Evolutionary conservation across 1,140 invertebrate genomes (phyloP).

Genomic region (Macrostomum lignano): DNA sequence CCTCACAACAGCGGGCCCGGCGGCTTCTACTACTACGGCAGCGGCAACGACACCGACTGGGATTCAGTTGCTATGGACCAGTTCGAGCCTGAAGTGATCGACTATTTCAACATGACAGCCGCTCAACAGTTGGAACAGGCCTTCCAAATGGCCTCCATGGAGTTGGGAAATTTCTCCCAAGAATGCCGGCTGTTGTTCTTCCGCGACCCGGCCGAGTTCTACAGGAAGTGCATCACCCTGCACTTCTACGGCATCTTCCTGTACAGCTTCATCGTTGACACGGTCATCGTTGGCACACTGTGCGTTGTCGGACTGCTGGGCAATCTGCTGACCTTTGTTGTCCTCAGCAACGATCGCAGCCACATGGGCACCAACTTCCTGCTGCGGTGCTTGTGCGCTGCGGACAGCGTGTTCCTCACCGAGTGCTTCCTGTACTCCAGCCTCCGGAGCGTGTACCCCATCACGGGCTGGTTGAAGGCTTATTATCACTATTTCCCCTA

Average conservation of each 20-base stretch:
- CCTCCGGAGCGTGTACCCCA: neutral
- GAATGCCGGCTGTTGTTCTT: neutral
- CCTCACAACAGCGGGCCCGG: no score
- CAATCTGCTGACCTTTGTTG: conserved; percentile 1
- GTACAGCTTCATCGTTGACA: conserved; percentile 4
- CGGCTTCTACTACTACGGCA: no score
- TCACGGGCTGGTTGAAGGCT: conserved; percentile 3
- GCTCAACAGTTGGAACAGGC: no score
- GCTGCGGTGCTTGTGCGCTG: neutral
- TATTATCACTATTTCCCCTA: conserved; percentile 6
- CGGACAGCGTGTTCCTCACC: conserved; percentile 4
- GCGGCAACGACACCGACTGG: no score
- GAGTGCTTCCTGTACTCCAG: conserved; percentile 6
- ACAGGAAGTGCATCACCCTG: conserved; percentile 1
- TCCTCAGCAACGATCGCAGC: conserved; percentile 2
- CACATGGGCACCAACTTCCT: conserved; percentile 4
- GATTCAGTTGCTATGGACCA: no score
- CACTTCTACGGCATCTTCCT: conserved; percentile 8
- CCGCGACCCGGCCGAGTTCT: conserved; percentile 4
- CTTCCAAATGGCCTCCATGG: no score
- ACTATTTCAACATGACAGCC: no score
- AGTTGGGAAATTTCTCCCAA: no score
- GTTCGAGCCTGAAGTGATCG: no score
- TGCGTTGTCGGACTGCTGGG: conserved; percentile 5
- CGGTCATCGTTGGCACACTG: conserved; percentile 1